Conservation (phyloP, 2,888 invertebrate species). For the Nebria salina region DNA sequence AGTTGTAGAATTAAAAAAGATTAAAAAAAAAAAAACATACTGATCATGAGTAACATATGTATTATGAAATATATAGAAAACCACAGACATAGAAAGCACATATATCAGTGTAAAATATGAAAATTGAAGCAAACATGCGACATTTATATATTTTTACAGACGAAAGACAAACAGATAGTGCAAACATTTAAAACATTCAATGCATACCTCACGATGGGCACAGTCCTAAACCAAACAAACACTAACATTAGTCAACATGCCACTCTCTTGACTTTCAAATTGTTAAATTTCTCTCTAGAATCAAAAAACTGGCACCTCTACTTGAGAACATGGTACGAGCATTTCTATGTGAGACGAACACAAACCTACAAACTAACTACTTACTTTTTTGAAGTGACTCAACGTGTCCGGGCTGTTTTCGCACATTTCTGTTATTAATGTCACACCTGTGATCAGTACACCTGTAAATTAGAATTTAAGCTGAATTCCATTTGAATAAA, state of each 20-base stretch:
- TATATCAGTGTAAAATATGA: conserved; percentile 10
- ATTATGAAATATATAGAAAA: not conserved
- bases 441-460: conserved; percentile 96
- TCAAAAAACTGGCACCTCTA: conserved; percentile 34
- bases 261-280: conserved; percentile 18
- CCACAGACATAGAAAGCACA: conserved; percentile 37
- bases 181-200: conserved; percentile 41
- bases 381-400: conserved; percentile 98
- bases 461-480: conserved; percentile 66
- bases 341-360: conserved; percentile 6
- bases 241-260: conserved; percentile 52
- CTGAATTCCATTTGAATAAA: too few species aligned
- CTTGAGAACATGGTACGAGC: conserved; percentile 38
- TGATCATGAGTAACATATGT: not conserved
- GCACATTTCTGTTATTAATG: conserved; percentile 99
- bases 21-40: not conserved
- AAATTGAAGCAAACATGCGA: conserved; percentile 55
- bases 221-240: conserved; percentile 65
- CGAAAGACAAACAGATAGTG: conserved; percentile 52
- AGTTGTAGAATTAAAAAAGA: too few species aligned
- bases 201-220: conserved; percentile 65
- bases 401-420: conserved; percentile 97
- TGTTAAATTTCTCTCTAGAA: not conserved
- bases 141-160: conserved; percentile 51
- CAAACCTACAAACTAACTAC: conserved; percentile 54